These are phyloP conservation scores for Eupithecia centaureata DNA, from an alignment of 2,888 invertebrate species.

Conservation along the genomic window DNA sequence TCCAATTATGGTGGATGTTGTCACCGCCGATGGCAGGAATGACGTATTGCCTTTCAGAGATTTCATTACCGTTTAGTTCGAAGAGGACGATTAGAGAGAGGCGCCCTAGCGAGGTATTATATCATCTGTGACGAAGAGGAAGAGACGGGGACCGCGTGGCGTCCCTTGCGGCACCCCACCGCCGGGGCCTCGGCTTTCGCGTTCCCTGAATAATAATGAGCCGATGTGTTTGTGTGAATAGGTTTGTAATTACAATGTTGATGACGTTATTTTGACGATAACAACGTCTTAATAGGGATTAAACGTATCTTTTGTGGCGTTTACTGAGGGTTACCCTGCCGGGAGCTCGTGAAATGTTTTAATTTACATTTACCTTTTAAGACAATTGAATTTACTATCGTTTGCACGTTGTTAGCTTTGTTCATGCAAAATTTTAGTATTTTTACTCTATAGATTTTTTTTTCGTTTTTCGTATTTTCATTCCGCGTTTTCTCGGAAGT, in stretches of 20 bases:
- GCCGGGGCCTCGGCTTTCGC: not conserved
- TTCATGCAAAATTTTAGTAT: not conserved
- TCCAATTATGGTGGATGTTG: conserved; percentile 35
- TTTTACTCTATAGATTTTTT: no score
- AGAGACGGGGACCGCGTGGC: conserved; percentile 23
- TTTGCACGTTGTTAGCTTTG: not conserved
- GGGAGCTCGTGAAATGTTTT: conserved; percentile 15
- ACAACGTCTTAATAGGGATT: conserved; percentile 26
- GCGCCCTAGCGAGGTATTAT: not conserved
- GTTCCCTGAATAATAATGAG: conserved; percentile 33
- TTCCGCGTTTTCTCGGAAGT: not conserved
- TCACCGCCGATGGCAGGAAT: conserved; percentile 34
- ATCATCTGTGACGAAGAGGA: conserved; percentile 14
- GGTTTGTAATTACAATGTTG: conserved; percentile 33
- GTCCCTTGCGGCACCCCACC: conserved; percentile 32
- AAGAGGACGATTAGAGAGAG: conserved; percentile 30
- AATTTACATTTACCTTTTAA: conserved; percentile 1
- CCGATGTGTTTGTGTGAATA: conserved; percentile 35
- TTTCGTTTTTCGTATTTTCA: no score
- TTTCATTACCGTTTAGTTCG: conserved; percentile 43
- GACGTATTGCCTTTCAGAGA: conserved; percentile 42
- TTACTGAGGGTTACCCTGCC: conserved; percentile 9
- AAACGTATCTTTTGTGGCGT: conserved; percentile 15
- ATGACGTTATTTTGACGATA: conserved; percentile 28
- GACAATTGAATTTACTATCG: not conserved